A percentile compares a stretch with the other conserved stretches of the same genome.
phyloP scores from a whole-genome alignment of 2,113 vertebrate species.

The Platysternon megacephalum region DNA sequence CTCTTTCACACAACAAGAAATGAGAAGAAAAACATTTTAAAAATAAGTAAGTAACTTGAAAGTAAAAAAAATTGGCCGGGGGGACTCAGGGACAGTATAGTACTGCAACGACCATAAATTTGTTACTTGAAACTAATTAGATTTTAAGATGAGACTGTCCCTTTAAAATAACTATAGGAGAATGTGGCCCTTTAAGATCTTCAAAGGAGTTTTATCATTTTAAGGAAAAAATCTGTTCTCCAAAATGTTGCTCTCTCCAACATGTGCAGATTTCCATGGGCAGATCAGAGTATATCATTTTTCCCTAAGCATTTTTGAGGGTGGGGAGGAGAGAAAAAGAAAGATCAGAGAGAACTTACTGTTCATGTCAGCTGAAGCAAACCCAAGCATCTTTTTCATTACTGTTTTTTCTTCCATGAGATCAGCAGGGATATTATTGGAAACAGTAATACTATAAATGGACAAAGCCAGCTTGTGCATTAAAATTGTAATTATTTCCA shows the following conservation, averaged over 20 bases:
- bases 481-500: conserved; percentile 64
- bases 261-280: background rate
- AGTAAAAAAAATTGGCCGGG: background rate
- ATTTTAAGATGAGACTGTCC: background rate
- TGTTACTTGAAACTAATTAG: background rate
- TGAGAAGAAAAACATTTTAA: background rate
- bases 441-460: conserved; percentile 55
- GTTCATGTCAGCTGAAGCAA: conserved; percentile 31
- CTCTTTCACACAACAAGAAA: background rate
- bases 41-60: background rate
- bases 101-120: background rate
- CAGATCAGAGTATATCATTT: background rate
- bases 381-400: conserved; percentile 43
- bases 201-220: background rate
- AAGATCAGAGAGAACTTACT: background rate
- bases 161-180: background rate
- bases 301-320: background rate
- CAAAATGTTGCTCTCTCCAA: background rate
- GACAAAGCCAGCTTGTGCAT: conserved; percentile 46
- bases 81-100: background rate
- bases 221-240: background rate
- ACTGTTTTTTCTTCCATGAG: conserved; percentile 58
- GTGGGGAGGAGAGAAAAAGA: background rate
- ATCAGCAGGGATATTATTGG: conserved; percentile 62
- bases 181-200: background rate